These are phyloP conservation scores for Lichenostomus cassidix DNA, from an alignment of 2,113 vertebrate species.

Conservation along the genomic window DNA sequence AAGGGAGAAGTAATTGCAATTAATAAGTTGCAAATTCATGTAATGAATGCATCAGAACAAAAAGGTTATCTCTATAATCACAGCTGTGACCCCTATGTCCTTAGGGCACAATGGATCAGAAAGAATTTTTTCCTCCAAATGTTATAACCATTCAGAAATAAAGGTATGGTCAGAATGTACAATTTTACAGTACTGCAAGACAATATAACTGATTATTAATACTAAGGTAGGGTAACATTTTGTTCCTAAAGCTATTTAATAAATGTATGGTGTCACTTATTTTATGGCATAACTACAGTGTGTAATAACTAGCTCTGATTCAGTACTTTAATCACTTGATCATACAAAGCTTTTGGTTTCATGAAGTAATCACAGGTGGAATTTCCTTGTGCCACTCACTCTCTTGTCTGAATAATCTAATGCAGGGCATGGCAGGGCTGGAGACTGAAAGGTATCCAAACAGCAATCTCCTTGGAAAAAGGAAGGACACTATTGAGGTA, in stretches of 20 bases:
- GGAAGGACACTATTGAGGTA: background rate
- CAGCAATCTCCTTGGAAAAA: background rate
- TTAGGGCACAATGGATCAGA: constrained; percentile 11
- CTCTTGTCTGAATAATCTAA: background rate
- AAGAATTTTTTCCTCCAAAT: background rate
- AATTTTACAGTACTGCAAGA: background rate
- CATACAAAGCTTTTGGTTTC: background rate
- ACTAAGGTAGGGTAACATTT: background rate
- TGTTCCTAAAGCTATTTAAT: constrained; percentile 1
- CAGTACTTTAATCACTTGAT: background rate
- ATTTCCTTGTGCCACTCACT: background rate
- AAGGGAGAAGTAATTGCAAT: constrained; percentile 35
- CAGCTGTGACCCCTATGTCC: background rate
- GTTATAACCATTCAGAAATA: background rate
- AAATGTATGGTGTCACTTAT: background rate
- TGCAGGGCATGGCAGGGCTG: background rate
- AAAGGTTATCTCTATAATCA: constrained; percentile 42
- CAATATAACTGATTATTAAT: background rate
- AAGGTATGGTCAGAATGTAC: background rate
- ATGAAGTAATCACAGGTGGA: background rate
- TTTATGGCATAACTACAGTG: background rate
- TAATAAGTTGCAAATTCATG: constrained; percentile 37
- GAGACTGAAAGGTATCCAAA: background rate
- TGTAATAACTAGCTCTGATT: background rate
- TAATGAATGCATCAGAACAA: constrained; percentile 26